Evolutionary conservation across 2,113 vertebrate species (phyloP).

Genomic region (Meles meles): DNA sequence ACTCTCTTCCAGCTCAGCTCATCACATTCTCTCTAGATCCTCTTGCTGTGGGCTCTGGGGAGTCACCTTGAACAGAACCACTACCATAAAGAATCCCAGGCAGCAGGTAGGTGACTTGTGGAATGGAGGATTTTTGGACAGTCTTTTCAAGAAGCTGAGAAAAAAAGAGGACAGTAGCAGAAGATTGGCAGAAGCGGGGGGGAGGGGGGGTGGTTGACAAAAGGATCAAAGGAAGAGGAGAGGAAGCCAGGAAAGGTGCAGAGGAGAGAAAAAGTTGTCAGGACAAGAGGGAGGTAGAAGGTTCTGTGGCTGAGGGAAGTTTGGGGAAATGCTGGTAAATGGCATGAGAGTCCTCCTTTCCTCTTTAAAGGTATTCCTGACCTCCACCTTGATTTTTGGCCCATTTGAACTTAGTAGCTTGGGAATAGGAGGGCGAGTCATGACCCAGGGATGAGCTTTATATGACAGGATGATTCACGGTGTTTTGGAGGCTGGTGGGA

Average conservation of each 20-base stretch:
- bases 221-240: not conserved
- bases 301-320: not conserved
- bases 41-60: conserved; percentile 36
- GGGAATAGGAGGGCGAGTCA: conserved; percentile 7
- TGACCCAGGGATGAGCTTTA: conserved; percentile 25
- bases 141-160: conserved; percentile 39
- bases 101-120: conserved; percentile 58
- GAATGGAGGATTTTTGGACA: conserved; percentile 57
- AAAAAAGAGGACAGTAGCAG: conserved; percentile 37
- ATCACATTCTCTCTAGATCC: conserved; percentile 2
- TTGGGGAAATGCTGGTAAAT: not conserved
- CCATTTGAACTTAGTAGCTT: not conserved
- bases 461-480: conserved; percentile 17
- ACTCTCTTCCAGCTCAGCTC: conserved; percentile 2
- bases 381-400: not conserved
- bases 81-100: conserved; percentile 4
- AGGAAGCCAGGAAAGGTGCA: not conserved
- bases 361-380: not conserved
- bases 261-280: not conserved
- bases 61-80: not conserved
- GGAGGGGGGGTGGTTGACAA: not conserved
- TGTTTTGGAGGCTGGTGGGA: conserved; percentile 3
- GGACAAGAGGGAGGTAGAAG: not conserved
- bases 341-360: not conserved
- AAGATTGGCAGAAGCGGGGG: not conserved